phyloP scores from a whole-genome alignment of 2,888 invertebrate species.

The Aricia artaxerxes region DNA sequence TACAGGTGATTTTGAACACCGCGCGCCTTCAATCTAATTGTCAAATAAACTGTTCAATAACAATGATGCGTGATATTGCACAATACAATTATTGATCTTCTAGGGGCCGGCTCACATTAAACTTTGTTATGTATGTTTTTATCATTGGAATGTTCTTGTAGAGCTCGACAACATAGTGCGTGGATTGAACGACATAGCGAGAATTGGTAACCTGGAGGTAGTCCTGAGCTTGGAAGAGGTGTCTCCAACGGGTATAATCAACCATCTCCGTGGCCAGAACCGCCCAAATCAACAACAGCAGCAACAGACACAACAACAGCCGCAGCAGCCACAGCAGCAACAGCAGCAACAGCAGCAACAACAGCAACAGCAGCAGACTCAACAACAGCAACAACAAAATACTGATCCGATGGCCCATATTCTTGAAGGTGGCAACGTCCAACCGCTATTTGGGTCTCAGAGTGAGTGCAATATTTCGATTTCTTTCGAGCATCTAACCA shows the following conservation, averaged over 20 bases:
- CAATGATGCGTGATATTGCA: too few species aligned
- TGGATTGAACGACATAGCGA: constrained; percentile 51
- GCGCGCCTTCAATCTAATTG: too few species aligned
- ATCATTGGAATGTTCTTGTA: constrained; percentile 42
- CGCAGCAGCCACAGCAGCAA: neutral
- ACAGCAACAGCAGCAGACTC: neutral
- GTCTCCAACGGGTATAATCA: constrained; percentile 36
- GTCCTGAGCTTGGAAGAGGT: constrained; percentile 68
- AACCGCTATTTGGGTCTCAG: constrained; percentile 41
- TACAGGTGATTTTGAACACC: too few species aligned
- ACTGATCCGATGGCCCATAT: neutral
- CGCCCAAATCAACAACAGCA: neutral
- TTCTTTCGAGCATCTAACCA: neutral
- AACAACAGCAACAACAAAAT: neutral
- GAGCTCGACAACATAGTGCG: constrained; percentile 62
- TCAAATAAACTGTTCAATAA: too few species aligned
- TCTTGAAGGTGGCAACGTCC: constrained; percentile 37
- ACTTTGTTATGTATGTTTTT: neutral
- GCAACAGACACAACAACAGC: neutral
- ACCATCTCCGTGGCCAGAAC: neutral
- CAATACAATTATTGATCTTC: too few species aligned
- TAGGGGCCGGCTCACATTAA: too few species aligned
- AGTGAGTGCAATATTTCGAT: constrained; percentile 38
- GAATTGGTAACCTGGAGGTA: constrained; percentile 57
- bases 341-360: neutral